Base-by-base conservation (phyloP, 1,140 invertebrate genomes). In the Drosophila navojoa region DNA sequence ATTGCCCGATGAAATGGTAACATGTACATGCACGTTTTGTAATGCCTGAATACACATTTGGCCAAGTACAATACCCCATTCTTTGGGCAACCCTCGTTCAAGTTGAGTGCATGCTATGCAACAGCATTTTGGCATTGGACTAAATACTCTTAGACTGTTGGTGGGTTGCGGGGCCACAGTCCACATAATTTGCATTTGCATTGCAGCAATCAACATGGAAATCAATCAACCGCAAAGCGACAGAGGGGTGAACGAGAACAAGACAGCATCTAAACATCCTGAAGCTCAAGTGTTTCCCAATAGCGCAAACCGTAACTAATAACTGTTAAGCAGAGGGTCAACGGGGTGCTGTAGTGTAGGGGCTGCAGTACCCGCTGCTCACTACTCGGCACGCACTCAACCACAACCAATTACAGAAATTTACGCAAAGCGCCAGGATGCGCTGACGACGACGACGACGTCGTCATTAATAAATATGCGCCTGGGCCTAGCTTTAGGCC, bases 401-500 rank as follows among this genome's bases (percentile, higher is more conserved):
- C 82, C 79, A 79, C 84, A 87, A 87, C 82, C 82, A 87, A 87
- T 87, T 87, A 87, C 82, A 72, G 79, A 67, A 87, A 87, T 79
- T 87, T 87, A 79, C 79, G 79, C 76, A 87, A 76, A 87, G 73
- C 76, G 66, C 68, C 81, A 79, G 62, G 63, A 70, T 77, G 75
- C 74, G 72, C 16, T 61, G 40, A 32, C 45, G 42, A 19, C 10
- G 50, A 35, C 38, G 35, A 25, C 52, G 40, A 35, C 76, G 64
- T 63, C 54, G 77, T 82, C 79, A 82, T 87, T 87, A 87, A 87
- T 87, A 87, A 82, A 87, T 79, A 87, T 87, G 82, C 69, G 71
- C 32, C 25, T 29, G 52, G 38, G 25, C 63, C 10, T 9, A 79
- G 79, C 69, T 60, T 62, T 61, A 64, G 70, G 55, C 62, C 58